Conservation (phyloP, 2,113 vertebrate genomes). For the Bufo bufo region DNA sequence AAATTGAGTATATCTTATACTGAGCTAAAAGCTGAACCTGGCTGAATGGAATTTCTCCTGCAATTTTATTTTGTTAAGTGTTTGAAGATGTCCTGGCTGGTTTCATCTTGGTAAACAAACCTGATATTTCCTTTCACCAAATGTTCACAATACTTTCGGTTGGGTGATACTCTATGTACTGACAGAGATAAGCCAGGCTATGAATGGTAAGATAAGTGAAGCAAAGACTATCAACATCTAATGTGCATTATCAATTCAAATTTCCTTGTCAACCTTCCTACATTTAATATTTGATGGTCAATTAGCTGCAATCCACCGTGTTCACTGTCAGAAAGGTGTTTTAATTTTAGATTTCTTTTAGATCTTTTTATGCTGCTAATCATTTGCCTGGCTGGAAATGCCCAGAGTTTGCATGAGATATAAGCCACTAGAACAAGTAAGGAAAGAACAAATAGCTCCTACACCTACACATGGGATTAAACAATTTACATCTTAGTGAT, state of each 20-base stretch:
- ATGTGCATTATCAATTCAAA: not conserved
- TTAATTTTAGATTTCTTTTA: not conserved
- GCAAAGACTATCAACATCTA: not conserved
- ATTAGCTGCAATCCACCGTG: not conserved
- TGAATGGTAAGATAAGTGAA: slow-evolving; percentile 24
- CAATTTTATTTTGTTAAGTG: slow-evolving; percentile 1
- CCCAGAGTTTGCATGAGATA: not conserved
- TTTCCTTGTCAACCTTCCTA: not conserved
- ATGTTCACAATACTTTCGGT: slow-evolving; percentile 28
- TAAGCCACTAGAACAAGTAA: not conserved
- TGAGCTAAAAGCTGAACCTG: not conserved
- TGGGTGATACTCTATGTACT: slow-evolving; percentile 29
- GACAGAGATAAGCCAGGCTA: slow-evolving; percentile 26
- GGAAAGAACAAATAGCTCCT: not conserved
- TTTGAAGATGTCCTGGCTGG: slow-evolving; percentile 21
- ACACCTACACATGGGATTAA: not conserved
- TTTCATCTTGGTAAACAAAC: slow-evolving; percentile 16
- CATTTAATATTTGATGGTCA: not conserved
- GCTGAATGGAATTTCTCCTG: not conserved
- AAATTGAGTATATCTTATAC: not conserved
- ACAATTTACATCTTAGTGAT: not conserved
- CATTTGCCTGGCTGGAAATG: not conserved
- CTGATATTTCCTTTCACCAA: slow-evolving; percentile 29
- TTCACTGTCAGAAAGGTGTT: not conserved
- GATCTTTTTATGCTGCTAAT: not conserved